Evolutionary conservation across 1,140 invertebrate species (phyloP).

Genomic region (Rhopalosiphum padi): DNA sequence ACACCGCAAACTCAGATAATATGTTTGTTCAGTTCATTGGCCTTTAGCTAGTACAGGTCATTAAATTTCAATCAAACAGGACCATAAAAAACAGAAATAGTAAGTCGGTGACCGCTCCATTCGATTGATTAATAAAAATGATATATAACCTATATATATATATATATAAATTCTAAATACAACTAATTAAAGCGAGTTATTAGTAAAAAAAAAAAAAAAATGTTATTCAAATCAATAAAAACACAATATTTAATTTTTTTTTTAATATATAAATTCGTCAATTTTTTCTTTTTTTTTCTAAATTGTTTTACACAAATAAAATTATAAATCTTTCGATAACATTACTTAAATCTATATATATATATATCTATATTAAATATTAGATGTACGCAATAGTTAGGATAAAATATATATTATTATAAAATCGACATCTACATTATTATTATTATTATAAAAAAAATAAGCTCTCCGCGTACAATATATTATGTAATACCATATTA

Average conservation of each 20-base stretch:
- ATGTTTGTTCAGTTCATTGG: not conserved
- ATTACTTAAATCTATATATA: not conserved
- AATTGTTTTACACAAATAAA: constrained; percentile 25
- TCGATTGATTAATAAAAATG: not conserved
- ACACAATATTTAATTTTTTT: not conserved
- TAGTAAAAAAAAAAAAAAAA: not conserved
- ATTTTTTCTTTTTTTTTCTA: not conserved
- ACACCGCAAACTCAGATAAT: not conserved
- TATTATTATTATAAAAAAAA: not conserved
- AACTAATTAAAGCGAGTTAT: not conserved
- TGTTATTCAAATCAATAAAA: constrained; percentile 29
- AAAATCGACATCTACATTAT: constrained; percentile 41
- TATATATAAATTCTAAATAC: not conserved
- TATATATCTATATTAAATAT: not conserved
- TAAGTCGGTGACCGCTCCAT: not conserved
- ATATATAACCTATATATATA: not conserved
- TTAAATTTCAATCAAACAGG: not conserved
- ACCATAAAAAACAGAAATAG: not conserved
- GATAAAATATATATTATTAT: constrained; percentile 33
- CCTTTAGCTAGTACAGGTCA: not conserved
- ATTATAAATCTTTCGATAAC: constrained; percentile 32
- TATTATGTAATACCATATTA: not conserved
- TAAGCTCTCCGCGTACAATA: not conserved
- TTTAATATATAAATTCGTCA: not conserved
- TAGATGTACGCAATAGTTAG: not conserved